A percentile compares a stretch with the other conserved stretches of the same genome.
phyloP scores from a whole-genome alignment of 2,888 invertebrate species.

The Linyphia triangularis region DNA sequence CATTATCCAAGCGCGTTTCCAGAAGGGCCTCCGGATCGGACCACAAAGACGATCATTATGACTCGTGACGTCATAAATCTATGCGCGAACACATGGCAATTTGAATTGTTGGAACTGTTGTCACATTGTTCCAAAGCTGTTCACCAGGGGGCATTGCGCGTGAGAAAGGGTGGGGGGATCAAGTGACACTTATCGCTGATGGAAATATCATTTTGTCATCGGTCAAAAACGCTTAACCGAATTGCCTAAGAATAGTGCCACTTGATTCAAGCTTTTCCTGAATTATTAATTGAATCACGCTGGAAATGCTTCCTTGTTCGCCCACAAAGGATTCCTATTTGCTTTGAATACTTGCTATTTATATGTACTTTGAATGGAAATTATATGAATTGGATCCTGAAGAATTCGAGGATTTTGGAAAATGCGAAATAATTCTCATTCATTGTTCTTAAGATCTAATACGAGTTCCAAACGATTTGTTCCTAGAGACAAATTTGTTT shows the following conservation, averaged over 20 bases:
- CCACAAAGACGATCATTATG: slow-evolving; percentile 56
- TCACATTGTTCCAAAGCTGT: slow-evolving; percentile 63
- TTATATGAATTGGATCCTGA: no score
- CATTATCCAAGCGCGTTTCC: slow-evolving; percentile 23
- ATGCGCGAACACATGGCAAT: background rate
- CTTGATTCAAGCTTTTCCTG: background rate
- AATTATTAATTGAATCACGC: slow-evolving; percentile 3
- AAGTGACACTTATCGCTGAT: background rate
- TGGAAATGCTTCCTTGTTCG: background rate
- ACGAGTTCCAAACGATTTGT: no score
- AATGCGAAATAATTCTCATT: no score
- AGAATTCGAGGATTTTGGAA: no score
- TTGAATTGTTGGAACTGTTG: slow-evolving; percentile 26
- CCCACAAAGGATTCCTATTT: background rate
- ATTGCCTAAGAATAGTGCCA: slow-evolving; percentile 41
- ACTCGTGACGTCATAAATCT: slow-evolving; percentile 46
- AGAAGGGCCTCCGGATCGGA: slow-evolving; percentile 29
- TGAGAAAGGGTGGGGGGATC: background rate
- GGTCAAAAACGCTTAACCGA: slow-evolving; percentile 7
- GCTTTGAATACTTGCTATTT: background rate
- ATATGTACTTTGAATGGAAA: background rate
- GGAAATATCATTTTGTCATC: slow-evolving; percentile 36
- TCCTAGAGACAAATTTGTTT: no score
- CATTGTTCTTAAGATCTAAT: no score
- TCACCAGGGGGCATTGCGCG: slow-evolving; percentile 50